Evolutionary conservation across 2,888 invertebrate genomes (phyloP).

Genomic region (Sinotaia quadrata): DNA sequence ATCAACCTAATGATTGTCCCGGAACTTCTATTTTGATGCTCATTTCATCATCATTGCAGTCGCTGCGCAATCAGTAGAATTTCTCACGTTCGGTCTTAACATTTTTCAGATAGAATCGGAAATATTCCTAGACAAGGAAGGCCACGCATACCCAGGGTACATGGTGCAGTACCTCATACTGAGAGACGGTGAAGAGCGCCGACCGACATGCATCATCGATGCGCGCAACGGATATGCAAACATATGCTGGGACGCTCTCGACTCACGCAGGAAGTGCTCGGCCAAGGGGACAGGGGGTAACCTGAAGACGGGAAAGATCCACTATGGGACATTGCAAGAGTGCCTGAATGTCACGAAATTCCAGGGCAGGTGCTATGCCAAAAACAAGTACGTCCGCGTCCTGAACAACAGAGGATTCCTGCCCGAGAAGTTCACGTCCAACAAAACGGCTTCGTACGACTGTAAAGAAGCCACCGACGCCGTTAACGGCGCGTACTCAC

Average conservation of each 20-base stretch:
- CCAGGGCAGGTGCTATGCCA: slow-evolving; percentile 41
- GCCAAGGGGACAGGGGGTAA: slow-evolving; percentile 44
- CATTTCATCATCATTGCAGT: no score
- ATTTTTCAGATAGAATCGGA: background rate
- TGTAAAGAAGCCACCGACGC: slow-evolving; percentile 43
- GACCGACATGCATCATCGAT: slow-evolving; percentile 14
- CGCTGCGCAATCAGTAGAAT: no score
- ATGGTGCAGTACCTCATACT: slow-evolving; percentile 16
- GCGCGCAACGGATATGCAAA: slow-evolving; percentile 5
- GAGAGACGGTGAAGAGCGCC: background rate
- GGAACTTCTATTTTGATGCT: no score
- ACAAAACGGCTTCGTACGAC: slow-evolving; percentile 37
- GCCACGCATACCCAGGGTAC: slow-evolving; percentile 6
- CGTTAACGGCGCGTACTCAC: slow-evolving; percentile 49
- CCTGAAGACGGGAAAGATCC: slow-evolving; percentile 43
- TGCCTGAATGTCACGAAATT: slow-evolving; percentile 34
- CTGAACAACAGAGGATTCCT: slow-evolving; percentile 43
- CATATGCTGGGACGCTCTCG: slow-evolving; percentile 15
- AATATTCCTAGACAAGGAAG: slow-evolving; percentile 5
- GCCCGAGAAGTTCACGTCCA: slow-evolving; percentile 15
- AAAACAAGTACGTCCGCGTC: slow-evolving; percentile 49
- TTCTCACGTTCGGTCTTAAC: no score
- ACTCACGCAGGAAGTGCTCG: background rate
- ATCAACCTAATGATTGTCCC: no score
- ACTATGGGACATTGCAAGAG: slow-evolving; percentile 38